Conservation (phyloP, 2,113 vertebrate genomes). For the Empidonax traillii region DNA sequence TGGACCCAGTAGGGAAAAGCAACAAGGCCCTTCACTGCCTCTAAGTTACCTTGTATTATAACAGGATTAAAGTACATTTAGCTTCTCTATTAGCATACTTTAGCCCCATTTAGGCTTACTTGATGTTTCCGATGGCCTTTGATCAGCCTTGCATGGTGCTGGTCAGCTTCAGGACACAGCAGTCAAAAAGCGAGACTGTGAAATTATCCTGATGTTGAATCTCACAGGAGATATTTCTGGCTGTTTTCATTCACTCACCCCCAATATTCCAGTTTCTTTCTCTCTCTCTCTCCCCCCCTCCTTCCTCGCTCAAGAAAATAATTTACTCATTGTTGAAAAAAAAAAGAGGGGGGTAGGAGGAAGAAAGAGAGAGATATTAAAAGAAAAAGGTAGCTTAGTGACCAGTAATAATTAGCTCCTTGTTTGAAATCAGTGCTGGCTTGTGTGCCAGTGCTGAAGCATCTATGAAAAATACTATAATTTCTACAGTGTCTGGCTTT, state of each 20-base stretch:
- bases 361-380: slow-evolving; percentile 60
- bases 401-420: slow-evolving; percentile 78
- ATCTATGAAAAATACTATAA: slow-evolving; percentile 82
- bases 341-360: background rate
- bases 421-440: slow-evolving; percentile 67
- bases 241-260: slow-evolving; percentile 70
- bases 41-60: slow-evolving; percentile 85
- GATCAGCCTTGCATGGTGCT: slow-evolving; percentile 85
- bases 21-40: slow-evolving; percentile 76
- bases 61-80: slow-evolving; percentile 90
- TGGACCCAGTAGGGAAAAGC: slow-evolving; percentile 71
- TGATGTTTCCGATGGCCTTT: slow-evolving; percentile 85
- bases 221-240: slow-evolving; percentile 74
- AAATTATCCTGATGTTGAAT: slow-evolving; percentile 81
- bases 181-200: slow-evolving; percentile 80
- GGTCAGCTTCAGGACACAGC: slow-evolving; percentile 78
- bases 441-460: slow-evolving; percentile 60
- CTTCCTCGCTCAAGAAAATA: slow-evolving; percentile 50
- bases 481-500: slow-evolving; percentile 92
- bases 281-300: background rate
- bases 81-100: slow-evolving; percentile 87
- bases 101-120: slow-evolving; percentile 83
- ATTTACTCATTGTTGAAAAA: slow-evolving; percentile 69
- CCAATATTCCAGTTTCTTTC: slow-evolving; percentile 64
- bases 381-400: slow-evolving; percentile 69